Evolutionary conservation across 35 echinoderm and acorn worm genomes (phyloP), one percentile per base, ranked within the genome.

Genomic region (Nesometra sesokonis): DNA sequence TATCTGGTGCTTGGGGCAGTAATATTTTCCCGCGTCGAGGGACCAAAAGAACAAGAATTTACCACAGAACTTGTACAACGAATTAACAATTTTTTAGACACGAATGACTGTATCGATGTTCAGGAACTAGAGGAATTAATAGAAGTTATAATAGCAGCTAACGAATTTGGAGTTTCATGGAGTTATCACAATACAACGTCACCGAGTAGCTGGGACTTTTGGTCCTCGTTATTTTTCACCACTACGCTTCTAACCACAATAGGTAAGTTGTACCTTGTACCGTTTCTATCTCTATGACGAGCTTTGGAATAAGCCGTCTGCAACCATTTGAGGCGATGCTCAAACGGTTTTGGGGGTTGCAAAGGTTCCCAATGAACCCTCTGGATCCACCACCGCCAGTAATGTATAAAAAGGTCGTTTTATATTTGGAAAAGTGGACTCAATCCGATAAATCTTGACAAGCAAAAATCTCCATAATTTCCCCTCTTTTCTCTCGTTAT

Each of bases 191-290:
- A 85, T 76, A 77, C 37, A 30, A 89, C 88, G 11, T 36, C 32
- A 17, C 43, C 84, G 21, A 84, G 81, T 32, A 89, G 88, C 76
- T 89, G 88, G 88, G 88, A 89, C 33, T 89, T 89, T 78, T 52
- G 88, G 13, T 83, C 88, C 30, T 78, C 88, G 13, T 84, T 89
- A 35, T 89, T 89, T 82, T 89, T 89, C 33, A 82, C 88, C 77
- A 89, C 88, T 2, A 89, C 88, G 0, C 82, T 89, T 17, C 33
- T 89, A 32, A 89, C 88, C 23, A 89, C 88, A 0, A 89, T 85
- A 76, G 88, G 88, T 89, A 84, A 77, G 88, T 78, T 8, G 13
- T n/a, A n/a, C n/a, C n/a, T n/a, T 7, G 4, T 7, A 43, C 38
- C 15, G 38, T n/a, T n/a, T n/a, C n/a, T n/a, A n/a, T n/a, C n/a